Base-by-base conservation (phyloP, 2,113 vertebrate genomes). In the Etheostoma cragini region DNA sequence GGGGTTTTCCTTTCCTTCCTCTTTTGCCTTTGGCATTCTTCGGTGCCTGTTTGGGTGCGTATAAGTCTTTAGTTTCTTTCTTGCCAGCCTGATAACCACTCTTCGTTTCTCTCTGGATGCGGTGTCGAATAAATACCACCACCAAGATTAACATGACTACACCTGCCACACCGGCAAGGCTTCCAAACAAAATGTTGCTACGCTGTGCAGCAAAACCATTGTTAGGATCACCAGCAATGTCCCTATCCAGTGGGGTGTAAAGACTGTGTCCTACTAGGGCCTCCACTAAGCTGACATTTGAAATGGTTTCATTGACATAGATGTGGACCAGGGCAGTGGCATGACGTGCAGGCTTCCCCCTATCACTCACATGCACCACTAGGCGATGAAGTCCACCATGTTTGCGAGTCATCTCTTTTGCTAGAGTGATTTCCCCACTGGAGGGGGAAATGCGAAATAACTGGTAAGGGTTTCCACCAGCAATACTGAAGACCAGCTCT, bases 21-120 rank as follows among this genome's bases (percentile, higher is more conserved):
- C 97, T 97, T 92, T 98, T 99, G 80, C 95, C 95, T 94, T 99
- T 99, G 71, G 94, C 82, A 0, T 97, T 94, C 88, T 99, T 99
- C 67, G 94, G 94, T 19, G 94, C 96, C 87, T 98, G 98, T 88
- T 99, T 99, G 56, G 98, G 98, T 0, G 98, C 94, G 0, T 98
- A 99, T n/a, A 99, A 93, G 90, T 99, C 98, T 85, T 99, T 99
- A 84, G 97, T 97, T 93, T 99, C 98, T 86, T 99, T 99, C 91
- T 99, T 99, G 4, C 98, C 98, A 0, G 98, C 97, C 88, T 99
- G 98, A 92, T 99, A 99, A 74, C 98, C 98, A 0, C 98, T 99
- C 89, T 99, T 99, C 68, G 97, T 96, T 86, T 99, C 98, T 58
- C 97, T 97, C 80, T 99, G 98, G 65, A 98, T 93, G 75, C 97